Evolutionary conservation across 2,888 invertebrate genomes (phyloP), one percentile per base, ranked within the genome.

Genomic region (Boloria euphrosyne): DNA sequence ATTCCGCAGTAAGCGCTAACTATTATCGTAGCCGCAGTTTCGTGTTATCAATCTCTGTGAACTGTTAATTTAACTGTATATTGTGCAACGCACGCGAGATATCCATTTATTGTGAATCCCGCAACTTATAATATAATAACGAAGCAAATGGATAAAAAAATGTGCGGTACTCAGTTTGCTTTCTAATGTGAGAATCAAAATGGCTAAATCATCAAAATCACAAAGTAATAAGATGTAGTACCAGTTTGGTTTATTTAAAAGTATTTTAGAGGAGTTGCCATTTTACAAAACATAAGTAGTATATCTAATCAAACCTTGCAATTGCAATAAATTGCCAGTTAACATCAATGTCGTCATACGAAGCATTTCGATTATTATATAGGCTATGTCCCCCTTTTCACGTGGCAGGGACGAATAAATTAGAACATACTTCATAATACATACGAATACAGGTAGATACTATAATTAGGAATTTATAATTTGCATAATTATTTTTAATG

Each of bases 31-130:
- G 54, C 67, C 22, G 13, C 31, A 31, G 44, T 31, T 43, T 52
- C 64, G 43, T 66, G 55, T 57, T 55, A 61, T 64, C 67, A 67
- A 67, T 63, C 58, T 43, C 18, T 17, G 17, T 38, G 55, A 63
- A 50, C 55, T 63, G 50, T 63, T 50, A 55, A 55, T 14, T 13
- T 62, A 62, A 67, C 62, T 47, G 61, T 59, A 47, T 47, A 51
- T 61, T 51, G 44, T 52, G 13, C 22, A 47, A 44, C 59, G 59
- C 62, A 65, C 65, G 65, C 66, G 47, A 69, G 59, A 47, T 31
- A 31, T 10, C 44, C 53, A 62, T 66, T 63, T 55, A 59, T 60
- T 64, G 51, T 44, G 47, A 57, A 66, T 27, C 63, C 50, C 53
- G 63, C 43, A 63, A 18, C 27, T 46, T 43, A n/a, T n/a, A n/a